phyloP scores from a whole-genome alignment of 2,113 vertebrate species.

The Alligator sinensis region DNA sequence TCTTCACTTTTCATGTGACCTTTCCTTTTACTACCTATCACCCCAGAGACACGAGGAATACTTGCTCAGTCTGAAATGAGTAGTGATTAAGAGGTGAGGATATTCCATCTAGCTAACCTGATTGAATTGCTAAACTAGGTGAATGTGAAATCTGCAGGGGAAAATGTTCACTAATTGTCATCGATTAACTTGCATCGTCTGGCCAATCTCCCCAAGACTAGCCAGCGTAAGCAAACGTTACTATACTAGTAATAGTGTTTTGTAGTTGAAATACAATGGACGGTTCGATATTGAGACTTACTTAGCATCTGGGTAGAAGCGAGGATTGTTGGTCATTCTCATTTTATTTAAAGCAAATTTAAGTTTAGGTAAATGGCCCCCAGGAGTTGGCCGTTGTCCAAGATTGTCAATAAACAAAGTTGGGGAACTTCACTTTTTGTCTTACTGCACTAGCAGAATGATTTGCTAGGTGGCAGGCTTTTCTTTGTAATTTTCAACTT shows the following conservation, averaged over 20 bases:
- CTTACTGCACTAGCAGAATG: fast-evolving
- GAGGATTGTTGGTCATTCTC: not conserved
- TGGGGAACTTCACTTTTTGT: not conserved
- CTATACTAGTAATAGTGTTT: not conserved
- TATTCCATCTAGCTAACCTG: not conserved
- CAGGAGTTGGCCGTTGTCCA: not conserved
- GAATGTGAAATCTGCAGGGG: not conserved
- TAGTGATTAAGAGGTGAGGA: not conserved
- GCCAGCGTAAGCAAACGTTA: not conserved
- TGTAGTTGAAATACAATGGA: not conserved
- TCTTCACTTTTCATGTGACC: not conserved
- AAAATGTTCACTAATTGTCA: not conserved
- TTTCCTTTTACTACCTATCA: not conserved
- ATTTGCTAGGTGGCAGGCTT: not conserved
- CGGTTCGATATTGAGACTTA: too few species aligned
- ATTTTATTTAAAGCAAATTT: not conserved
- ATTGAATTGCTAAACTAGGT: not conserved
- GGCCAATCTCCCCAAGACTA: not conserved
- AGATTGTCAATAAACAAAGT: fast-evolving
- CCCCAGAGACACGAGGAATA: not conserved
- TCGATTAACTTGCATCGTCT: not conserved
- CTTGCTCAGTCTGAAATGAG: not conserved
- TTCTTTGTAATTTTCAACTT: fast-evolving
- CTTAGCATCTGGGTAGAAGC: too few species aligned
- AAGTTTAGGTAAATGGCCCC: not conserved